Base-by-base conservation (phyloP, 2,888 invertebrate genomes). In the Caenorhabditis panamensis region DNA sequence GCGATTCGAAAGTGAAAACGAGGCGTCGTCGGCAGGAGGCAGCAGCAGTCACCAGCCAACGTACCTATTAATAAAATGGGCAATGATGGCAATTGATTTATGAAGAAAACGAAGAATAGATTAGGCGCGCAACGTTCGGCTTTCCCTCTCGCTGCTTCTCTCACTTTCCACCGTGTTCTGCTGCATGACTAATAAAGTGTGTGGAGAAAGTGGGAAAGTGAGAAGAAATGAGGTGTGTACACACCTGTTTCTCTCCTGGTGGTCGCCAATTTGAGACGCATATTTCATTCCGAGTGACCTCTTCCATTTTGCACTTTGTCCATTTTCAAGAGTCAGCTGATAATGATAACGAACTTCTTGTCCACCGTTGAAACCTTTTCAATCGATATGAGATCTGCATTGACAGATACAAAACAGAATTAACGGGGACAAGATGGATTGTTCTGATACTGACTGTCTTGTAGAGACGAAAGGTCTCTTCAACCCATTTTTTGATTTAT, bases 11-110 rank as follows among this genome's bases (percentile, higher is more conserved):
- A 73, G 73, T 66, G 73, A 73, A 73, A 71, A 63, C 62, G 71
- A 64, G 64, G 64, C 72, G 72, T 64, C 62, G 71, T 54, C 72
- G 72, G 22, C 64, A 64, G 58, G 71, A 72, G 49, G 4, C 26
- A 31, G 18, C 24, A 56, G 56, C 24, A 13, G n/a, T 28, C 18
- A 49, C 47, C 73, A 73, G 66, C 56, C 72, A 72, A 58, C 73
- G 64, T 73, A 73, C 73, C 73, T 73, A 73, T 73, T 73, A 73
- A 73, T 73, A 73, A 73, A 73, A 73, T 73, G 73, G 73, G 58
- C 49, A 66, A 73, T 66, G 73, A 73, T 73, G 73, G 73, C 73
- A 73, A 73, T 73, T 73, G 73, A 73, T 73, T 73, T 73, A 66
- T 73, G 51, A 58, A 66, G 56, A 69, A 63, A 64, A 58, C 58